phyloP scores from a whole-genome alignment of 2,797 vertebrate species.

The Limnodromus scolopaceus region DNA sequence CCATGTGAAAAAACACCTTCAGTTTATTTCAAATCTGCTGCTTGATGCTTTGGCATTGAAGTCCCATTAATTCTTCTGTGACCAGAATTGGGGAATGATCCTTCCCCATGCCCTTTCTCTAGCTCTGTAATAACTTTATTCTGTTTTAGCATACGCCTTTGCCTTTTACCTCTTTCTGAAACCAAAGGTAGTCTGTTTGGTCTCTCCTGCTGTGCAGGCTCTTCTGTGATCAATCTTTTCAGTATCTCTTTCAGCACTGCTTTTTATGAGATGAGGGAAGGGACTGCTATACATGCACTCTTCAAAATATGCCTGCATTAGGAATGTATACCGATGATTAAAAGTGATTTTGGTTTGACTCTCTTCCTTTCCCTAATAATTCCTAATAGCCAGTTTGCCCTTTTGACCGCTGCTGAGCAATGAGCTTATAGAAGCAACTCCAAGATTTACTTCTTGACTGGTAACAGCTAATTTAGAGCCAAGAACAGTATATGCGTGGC shows the following conservation, averaged over 20 bases:
- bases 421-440: background rate
- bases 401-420: background rate
- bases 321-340: background rate
- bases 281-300: background rate
- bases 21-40: background rate
- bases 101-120: background rate
- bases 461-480: background rate
- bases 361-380: constrained; percentile 15
- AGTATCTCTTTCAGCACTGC: background rate
- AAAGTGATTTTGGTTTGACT: background rate
- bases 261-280: background rate
- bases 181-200: background rate
- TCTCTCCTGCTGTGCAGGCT: background rate
- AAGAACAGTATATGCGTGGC: background rate
- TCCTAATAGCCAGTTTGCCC: background rate
- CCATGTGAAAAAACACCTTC: background rate
- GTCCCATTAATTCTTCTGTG: background rate
- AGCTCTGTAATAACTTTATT: background rate
- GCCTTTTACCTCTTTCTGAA: background rate
- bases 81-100: background rate
- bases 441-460: constrained; percentile 7
- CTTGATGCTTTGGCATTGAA: background rate
- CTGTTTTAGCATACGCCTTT: background rate
- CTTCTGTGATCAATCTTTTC: background rate
- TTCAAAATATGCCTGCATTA: background rate